Conservation (phyloP, 2,113 vertebrate species). For the Addax nasomaculatus region DNA sequence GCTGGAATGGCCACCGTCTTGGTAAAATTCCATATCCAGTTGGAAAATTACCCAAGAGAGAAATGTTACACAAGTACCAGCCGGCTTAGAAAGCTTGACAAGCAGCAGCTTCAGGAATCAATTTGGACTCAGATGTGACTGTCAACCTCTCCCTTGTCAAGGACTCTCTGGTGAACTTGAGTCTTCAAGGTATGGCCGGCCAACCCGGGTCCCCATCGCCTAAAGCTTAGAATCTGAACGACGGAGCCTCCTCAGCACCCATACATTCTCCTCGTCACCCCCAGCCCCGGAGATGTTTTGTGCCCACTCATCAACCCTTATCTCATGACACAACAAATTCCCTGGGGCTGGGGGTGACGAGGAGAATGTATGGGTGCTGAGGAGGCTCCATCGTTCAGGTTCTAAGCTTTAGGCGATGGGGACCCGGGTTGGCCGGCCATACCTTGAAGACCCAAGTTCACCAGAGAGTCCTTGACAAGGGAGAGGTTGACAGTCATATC, state of each 20-base stretch:
- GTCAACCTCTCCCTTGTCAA: not conserved
- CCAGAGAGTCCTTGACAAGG: not conserved
- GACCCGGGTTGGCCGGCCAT: not conserved
- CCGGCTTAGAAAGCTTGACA: not conserved
- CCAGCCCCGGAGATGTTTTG: not conserved
- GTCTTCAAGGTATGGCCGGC: not conserved
- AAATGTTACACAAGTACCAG: not conserved
- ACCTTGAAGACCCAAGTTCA: not conserved
- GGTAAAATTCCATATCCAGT: not conserved
- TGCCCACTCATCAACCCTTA: fast-evolving
- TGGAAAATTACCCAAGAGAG: not conserved
- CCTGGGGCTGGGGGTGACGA: fast-evolving
- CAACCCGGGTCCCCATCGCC: not conserved
- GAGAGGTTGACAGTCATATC: not conserved
- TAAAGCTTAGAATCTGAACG: not conserved
- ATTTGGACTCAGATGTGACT: not conserved
- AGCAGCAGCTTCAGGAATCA: not conserved
- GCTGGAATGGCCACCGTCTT: not conserved
- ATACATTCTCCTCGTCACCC: not conserved
- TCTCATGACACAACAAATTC: no score
- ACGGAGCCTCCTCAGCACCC: not conserved
- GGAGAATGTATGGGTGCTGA: not conserved
- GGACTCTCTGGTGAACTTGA: not conserved
- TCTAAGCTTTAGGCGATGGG: not conserved
- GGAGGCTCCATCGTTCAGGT: not conserved